Evolutionary conservation across 1,140 invertebrate species (phyloP).

Genomic region (Amyelois transitella): DNA sequence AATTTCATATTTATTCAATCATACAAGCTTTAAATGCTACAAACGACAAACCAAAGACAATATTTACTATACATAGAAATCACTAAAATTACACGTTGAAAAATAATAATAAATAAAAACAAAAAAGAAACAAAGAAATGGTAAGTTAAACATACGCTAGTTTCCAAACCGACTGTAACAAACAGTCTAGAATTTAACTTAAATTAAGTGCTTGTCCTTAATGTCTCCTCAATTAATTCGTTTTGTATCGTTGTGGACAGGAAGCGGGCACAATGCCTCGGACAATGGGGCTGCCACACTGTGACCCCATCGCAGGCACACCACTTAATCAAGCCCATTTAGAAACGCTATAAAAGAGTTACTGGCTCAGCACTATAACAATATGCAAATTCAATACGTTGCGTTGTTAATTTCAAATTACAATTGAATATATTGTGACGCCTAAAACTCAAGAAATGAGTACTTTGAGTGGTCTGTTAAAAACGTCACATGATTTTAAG

Average conservation of each 20-base stretch:
- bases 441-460: too few species aligned
- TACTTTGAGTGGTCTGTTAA: too few species aligned
- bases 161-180: too few species aligned
- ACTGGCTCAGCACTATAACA: neutral
- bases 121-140: too few species aligned
- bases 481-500: too few species aligned
- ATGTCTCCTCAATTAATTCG: conserved; percentile 8
- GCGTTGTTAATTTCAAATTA: neutral
- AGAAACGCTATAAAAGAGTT: neutral
- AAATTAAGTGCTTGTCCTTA: conserved; percentile 5
- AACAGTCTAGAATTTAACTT: neutral
- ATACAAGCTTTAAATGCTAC: too few species aligned
- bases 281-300: neutral
- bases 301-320: neutral
- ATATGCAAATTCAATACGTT: neutral
- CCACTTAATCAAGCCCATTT: conserved; percentile 1
- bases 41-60: too few species aligned
- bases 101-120: too few species aligned
- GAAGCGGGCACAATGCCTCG: conserved; percentile 6
- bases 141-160: too few species aligned
- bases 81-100: too few species aligned
- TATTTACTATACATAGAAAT: too few species aligned
- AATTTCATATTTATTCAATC: too few species aligned
- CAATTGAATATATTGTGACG: neutral
- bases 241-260: conserved; percentile 4